Conservation (phyloP, 2,113 vertebrate genomes). For the Heteronetta atricapilla region DNA sequence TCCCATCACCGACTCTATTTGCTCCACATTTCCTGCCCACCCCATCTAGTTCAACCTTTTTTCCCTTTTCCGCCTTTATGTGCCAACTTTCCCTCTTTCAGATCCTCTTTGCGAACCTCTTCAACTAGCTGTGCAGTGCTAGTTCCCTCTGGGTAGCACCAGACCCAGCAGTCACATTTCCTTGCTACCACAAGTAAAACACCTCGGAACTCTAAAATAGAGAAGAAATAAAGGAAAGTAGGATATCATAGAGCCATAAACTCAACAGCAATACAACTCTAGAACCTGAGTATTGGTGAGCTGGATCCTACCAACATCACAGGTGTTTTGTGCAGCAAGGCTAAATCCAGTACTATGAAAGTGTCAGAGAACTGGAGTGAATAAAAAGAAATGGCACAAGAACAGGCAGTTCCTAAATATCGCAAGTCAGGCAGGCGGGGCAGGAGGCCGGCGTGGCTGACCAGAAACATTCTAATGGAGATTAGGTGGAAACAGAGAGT, state of each 20-base stretch:
- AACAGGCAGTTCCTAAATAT: too few relatives aligned
- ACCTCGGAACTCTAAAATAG: background rate
- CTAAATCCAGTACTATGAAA: background rate
- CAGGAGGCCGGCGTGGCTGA: too few relatives aligned
- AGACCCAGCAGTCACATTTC: background rate
- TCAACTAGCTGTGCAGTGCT: background rate
- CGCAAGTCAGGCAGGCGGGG: too few relatives aligned
- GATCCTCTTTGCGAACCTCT: background rate
- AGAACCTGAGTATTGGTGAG: background rate
- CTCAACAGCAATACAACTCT: background rate
- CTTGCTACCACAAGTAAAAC: background rate
- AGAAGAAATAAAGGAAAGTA: background rate
- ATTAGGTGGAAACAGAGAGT: too few relatives aligned
- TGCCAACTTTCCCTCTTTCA: background rate
- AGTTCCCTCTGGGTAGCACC: background rate
- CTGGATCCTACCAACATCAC: background rate
- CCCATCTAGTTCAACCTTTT: background rate
- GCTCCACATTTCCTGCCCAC: background rate
- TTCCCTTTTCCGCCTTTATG: accelerated
- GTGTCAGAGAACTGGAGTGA: background rate
- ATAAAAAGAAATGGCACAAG: background rate
- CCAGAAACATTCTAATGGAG: too few relatives aligned
- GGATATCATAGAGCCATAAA: background rate
- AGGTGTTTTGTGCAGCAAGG: background rate
- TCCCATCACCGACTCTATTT: background rate